These are phyloP conservation scores for Leucania comma DNA, from an alignment of 2,888 invertebrate species.

Conservation along the genomic window DNA sequence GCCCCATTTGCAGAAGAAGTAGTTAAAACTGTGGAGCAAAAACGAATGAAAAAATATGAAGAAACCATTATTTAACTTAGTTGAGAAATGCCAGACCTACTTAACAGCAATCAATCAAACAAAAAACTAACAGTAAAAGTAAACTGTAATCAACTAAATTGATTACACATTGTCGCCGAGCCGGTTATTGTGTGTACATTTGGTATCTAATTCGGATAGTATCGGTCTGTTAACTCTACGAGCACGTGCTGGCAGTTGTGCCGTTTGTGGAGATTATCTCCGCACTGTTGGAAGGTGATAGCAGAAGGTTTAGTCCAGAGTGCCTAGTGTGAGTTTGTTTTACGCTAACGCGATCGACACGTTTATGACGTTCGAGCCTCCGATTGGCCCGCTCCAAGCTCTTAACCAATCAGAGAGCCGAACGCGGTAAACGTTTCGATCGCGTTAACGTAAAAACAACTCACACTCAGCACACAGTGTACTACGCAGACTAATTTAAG, in stretches of 20 bases:
- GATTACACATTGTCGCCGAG: slow-evolving; percentile 45
- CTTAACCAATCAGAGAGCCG: no score
- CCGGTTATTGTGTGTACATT: slow-evolving; percentile 25
- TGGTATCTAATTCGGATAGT: slow-evolving; percentile 48
- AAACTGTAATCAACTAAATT: slow-evolving; percentile 43
- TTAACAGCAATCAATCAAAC: slow-evolving; percentile 32
- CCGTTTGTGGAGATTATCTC: slow-evolving; percentile 55
- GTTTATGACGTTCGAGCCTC: no score
- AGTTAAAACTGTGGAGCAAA: not conserved
- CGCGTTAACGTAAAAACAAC: no score
- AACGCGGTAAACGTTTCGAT: no score
- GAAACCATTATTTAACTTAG: not conserved
- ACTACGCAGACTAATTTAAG: not conserved
- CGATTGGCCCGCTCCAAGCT: no score
- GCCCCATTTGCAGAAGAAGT: not conserved
- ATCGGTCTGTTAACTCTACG: slow-evolving; percentile 46
- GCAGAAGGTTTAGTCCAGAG: slow-evolving; percentile 24
- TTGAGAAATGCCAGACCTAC: slow-evolving; percentile 3
- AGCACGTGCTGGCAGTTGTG: slow-evolving; percentile 68
- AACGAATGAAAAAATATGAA: not conserved
- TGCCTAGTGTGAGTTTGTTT: no score
- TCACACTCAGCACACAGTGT: no score
- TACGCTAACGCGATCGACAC: no score
- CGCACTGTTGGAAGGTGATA: not conserved
- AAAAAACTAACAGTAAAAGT: slow-evolving; percentile 38